Conservation (phyloP, 2,113 vertebrate species). For the Cisticola juncidis region DNA sequence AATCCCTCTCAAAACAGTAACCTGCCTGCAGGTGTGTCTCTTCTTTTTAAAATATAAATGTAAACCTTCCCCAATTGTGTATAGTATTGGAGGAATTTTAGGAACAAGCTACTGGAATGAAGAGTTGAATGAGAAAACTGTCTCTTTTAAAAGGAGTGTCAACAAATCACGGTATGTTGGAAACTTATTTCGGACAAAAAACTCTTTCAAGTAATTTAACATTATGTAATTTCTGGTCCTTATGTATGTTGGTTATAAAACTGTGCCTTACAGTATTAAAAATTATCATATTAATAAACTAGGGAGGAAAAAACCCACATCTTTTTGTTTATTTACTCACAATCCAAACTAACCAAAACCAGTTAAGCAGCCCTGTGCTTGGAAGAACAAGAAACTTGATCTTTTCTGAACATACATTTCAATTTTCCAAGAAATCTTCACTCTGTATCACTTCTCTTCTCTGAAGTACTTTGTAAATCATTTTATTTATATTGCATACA, state of each 20-base stretch:
- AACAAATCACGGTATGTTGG: neutral
- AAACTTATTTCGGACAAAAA: neutral
- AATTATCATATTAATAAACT: neutral
- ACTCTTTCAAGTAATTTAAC: neutral
- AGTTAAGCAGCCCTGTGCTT: neutral
- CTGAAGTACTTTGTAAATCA: neutral
- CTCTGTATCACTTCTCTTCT: neutral
- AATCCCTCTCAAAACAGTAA: conserved; percentile 74
- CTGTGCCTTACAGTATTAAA: neutral
- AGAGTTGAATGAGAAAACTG: neutral
- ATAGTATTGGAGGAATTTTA: neutral
- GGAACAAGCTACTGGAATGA: neutral
- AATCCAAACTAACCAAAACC: neutral
- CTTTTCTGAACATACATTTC: neutral
- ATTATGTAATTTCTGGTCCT: neutral
- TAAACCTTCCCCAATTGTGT: neutral
- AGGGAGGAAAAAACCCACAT: neutral
- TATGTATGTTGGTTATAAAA: neutral
- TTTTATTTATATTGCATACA: neutral
- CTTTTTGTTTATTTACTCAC: neutral
- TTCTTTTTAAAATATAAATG: conserved; percentile 22
- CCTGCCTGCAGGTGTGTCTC: conserved; percentile 78
- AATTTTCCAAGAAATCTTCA: neutral
- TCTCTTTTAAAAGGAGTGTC: neutral
- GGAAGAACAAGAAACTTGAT: neutral